These are phyloP conservation scores for Eriocheir sinensis DNA, from an alignment of 1,140 invertebrate species.

Conservation along the genomic window DNA sequence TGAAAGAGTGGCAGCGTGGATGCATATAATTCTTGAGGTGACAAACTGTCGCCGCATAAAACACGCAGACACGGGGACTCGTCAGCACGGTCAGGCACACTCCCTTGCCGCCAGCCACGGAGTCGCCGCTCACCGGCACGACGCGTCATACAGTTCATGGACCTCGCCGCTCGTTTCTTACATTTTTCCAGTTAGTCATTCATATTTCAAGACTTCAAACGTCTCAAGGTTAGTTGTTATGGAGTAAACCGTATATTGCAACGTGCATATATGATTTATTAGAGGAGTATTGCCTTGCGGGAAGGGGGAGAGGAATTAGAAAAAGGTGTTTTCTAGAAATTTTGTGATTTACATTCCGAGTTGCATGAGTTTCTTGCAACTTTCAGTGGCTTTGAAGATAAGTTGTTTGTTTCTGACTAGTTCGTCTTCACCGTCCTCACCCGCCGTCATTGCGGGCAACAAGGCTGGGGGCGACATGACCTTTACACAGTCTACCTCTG, in stretches of 20 bases:
- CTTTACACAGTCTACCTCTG: background rate
- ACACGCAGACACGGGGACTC: background rate
- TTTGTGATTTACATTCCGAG: background rate
- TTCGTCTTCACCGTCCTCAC: background rate
- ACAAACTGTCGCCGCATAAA: conserved; percentile 12
- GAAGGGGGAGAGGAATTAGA: background rate
- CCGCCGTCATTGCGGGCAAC: too few relatives aligned
- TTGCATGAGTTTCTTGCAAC: background rate
- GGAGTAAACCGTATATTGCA: background rate
- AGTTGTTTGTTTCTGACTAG: background rate
- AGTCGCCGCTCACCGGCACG: background rate
- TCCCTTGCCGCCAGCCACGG: background rate
- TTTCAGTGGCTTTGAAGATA: background rate
- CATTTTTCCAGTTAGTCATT: conserved; percentile 25
- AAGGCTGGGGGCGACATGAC: background rate
- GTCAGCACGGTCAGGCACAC: background rate
- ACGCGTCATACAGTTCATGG: background rate
- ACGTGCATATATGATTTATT: conserved; percentile 10
- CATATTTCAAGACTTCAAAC: conserved; percentile 17
- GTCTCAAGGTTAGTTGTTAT: conserved; percentile 3
- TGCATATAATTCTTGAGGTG: conserved; percentile 15
- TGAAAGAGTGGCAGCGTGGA: conserved; percentile 1
- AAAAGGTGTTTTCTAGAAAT: background rate
- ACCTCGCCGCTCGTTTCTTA: background rate
- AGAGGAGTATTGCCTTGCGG: background rate